phyloP scores from a whole-genome alignment of 2,888 invertebrate genomes.

The Gymnocheta viridis region DNA sequence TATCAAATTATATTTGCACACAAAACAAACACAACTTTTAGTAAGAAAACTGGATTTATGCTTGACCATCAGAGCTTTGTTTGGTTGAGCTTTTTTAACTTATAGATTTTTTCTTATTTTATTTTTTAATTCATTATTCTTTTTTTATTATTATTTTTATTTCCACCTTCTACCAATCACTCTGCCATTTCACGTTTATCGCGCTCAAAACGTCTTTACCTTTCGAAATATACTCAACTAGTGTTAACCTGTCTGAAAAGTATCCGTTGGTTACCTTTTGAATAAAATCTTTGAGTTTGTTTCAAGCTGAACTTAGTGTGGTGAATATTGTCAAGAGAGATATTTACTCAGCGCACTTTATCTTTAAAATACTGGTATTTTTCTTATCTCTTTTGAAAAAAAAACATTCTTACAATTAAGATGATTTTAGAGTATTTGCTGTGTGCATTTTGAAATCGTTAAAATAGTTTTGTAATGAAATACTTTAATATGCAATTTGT shows the following conservation, averaged over 20 bases:
- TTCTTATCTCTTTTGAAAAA: background rate
- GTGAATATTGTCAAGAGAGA: slow-evolving; percentile 28
- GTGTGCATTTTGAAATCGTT: slow-evolving; percentile 4
- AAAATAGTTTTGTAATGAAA: slow-evolving; percentile 35
- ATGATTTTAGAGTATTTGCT: slow-evolving; percentile 12
- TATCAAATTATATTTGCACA: slow-evolving; percentile 67
- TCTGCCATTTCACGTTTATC: slow-evolving; percentile 12
- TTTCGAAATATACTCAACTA: slow-evolving; percentile 76
- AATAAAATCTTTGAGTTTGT: slow-evolving; percentile 49
- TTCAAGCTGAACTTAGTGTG: slow-evolving; percentile 54
- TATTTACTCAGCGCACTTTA: background rate
- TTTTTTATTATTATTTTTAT: slow-evolving; percentile 53
- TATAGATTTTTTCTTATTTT: slow-evolving; percentile 57
- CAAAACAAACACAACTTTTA: slow-evolving; percentile 36
- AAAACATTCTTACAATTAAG: background rate
- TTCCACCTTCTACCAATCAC: slow-evolving; percentile 15
- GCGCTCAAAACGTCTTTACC: slow-evolving; percentile 75
- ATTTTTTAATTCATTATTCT: slow-evolving; percentile 56
- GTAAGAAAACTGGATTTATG: slow-evolving; percentile 77
- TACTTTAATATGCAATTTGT: background rate
- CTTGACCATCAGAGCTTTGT: slow-evolving; percentile 69
- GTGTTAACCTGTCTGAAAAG: slow-evolving; percentile 61
- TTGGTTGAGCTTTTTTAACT: slow-evolving; percentile 63
- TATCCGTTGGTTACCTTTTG: slow-evolving; percentile 59
- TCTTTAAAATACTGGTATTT: slow-evolving; percentile 62